Percentiles rank a stretch among this genome's conserved stretches.
phyloP scores from a whole-genome alignment of 2,113 vertebrate species.

The Coryphaenoides rupestris region DNA sequence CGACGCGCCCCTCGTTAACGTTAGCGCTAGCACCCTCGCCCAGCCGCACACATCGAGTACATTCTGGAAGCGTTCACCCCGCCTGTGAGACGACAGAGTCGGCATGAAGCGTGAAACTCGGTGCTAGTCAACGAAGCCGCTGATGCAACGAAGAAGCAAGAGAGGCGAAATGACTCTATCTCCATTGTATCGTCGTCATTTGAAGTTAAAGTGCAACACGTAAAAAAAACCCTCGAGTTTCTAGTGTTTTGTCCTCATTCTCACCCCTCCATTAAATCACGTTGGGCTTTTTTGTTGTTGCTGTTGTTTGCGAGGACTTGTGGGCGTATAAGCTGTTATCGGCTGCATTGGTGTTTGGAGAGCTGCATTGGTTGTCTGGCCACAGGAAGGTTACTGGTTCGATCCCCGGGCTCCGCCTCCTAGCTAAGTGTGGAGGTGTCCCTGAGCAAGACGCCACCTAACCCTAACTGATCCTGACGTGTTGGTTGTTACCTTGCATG shows the following conservation, averaged over 20 bases:
- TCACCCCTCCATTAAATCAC: conserved; percentile 37
- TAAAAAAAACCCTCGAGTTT: conserved; percentile 34
- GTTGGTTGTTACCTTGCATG: too few species aligned
- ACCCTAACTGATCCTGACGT: too few species aligned
- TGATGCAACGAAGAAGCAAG: conserved; percentile 61
- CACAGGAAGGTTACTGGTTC: too few species aligned
- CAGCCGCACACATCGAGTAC: not conserved
- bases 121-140: conserved; percentile 33
- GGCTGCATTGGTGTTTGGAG: too few species aligned
- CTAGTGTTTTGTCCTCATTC: conserved; percentile 30
- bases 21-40: conserved; percentile 12
- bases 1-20: too few species aligned
- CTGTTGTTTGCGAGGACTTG: not conserved
- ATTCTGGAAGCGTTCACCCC: not conserved
- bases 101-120: conserved; percentile 27
- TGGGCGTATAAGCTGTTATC: too few species aligned
- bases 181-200: conserved; percentile 28
- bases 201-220: conserved; percentile 22
- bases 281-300: conserved; percentile 16
- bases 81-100: conserved; percentile 24
- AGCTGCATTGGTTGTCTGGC: too few species aligned
- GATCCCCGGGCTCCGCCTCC: too few species aligned
- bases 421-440: too few species aligned
- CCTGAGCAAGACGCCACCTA: too few species aligned
- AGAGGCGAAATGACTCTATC: conserved; percentile 31